phyloP scores from a whole-genome alignment of 1,140 invertebrate species.

The Doryteuthis pealeii region DNA sequence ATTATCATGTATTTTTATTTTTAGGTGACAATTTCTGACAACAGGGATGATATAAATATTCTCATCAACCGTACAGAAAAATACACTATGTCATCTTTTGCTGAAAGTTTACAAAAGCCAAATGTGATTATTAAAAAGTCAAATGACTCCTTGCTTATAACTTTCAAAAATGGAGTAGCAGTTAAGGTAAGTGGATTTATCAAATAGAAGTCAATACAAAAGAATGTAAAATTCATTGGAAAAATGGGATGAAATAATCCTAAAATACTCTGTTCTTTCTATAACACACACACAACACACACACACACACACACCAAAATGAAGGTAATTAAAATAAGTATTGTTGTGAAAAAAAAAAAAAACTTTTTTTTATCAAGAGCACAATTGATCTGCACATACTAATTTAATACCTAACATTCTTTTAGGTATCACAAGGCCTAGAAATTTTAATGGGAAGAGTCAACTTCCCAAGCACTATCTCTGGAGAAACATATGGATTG shows the following conservation, averaged over 20 bases:
- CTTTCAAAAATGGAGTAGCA: slow-evolving; percentile 2
- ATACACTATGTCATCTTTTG: background rate
- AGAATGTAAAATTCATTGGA: too few species aligned
- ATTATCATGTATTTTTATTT: too few species aligned
- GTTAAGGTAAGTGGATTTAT: background rate
- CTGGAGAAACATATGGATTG: background rate
- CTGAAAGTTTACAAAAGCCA: background rate
- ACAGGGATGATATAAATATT: background rate
- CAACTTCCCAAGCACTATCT: background rate
- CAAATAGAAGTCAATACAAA: too few species aligned
- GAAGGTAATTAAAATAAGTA: too few species aligned
- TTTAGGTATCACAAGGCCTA: background rate
- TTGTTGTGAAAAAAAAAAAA: too few species aligned
- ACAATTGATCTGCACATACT: too few species aligned
- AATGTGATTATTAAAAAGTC: background rate
- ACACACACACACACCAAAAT: too few species aligned
- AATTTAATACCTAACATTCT: background rate
- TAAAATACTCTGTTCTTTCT: too few species aligned
- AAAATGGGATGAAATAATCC: too few species aligned
- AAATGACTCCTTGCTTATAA: background rate
- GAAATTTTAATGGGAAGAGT: slow-evolving; percentile 1
- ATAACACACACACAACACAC: too few species aligned
- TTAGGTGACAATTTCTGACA: too few species aligned
- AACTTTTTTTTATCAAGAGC: too few species aligned
- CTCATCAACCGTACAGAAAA: slow-evolving; percentile 1